Percentiles rank a stretch among this genome's conserved stretches.
phyloP scores from a whole-genome alignment of 2,888 invertebrate genomes.

The Lithophane socia region DNA sequence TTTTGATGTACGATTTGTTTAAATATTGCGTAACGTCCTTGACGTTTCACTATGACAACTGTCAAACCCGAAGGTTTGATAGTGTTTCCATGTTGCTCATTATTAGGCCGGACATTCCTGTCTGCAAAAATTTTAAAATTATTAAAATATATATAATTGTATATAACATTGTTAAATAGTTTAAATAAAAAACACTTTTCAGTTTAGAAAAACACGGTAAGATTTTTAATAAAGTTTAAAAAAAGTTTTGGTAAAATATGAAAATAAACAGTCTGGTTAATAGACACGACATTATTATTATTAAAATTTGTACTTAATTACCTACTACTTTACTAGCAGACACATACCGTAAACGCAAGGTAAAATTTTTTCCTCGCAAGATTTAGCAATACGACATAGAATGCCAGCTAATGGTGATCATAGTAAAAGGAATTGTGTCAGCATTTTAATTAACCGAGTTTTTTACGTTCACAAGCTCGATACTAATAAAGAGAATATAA shows the following conservation, averaged over 20 bases:
- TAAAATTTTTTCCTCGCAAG: conserved; percentile 54
- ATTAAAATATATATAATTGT: too few species aligned
- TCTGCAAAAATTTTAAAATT: neutral
- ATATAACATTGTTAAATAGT: too few species aligned
- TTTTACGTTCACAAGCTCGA: conserved; percentile 54
- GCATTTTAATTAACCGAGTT: conserved; percentile 72
- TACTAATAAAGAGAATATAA: conserved; percentile 50
- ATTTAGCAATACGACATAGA: conserved; percentile 66
- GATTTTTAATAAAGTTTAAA: too few species aligned
- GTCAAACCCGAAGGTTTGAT: conserved; percentile 3
- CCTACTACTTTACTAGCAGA: neutral
- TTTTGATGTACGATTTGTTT: neutral
- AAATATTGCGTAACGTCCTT: neutral
- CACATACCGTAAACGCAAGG: conserved; percentile 32
- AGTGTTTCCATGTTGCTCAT: conserved; percentile 13
- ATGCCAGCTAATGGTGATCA: conserved; percentile 56
- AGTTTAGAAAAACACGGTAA: neutral
- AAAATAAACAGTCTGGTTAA: neutral
- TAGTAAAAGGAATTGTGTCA: conserved; percentile 72
- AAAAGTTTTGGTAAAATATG: neutral
- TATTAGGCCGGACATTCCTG: conserved; percentile 9
- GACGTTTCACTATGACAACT: neutral
- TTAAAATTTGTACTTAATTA: conserved; percentile 3
- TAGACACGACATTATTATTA: conserved; percentile 6
- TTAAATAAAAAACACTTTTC: neutral